Conservation (phyloP, 2,888 invertebrate species). For the Biston stratarius region DNA sequence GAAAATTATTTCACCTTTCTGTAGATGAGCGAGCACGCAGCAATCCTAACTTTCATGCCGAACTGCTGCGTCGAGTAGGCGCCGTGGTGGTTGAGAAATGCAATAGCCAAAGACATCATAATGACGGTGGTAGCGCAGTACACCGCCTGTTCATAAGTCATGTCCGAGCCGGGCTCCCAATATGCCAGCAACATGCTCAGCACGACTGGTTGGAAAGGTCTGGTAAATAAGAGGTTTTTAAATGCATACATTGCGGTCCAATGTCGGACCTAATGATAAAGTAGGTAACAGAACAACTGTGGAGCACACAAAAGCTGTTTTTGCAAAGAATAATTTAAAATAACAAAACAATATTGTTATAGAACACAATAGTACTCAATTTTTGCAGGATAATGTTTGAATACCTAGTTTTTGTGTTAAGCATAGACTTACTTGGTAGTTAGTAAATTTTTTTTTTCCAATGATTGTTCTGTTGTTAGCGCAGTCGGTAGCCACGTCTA, state of each 20-base stretch:
- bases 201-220: conserved; percentile 89
- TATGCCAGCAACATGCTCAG: conserved; percentile 89
- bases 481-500: too few relatives aligned
- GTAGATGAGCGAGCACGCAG: conserved; percentile 93
- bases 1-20: conserved; percentile 89
- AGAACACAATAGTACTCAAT: too few relatives aligned
- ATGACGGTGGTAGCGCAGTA: conserved; percentile 88
- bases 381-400: too few relatives aligned
- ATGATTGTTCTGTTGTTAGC: too few relatives aligned
- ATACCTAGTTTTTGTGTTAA: too few relatives aligned
- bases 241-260: conserved; percentile 33
- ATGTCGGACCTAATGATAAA: conserved; percentile 16
- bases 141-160: conserved; percentile 86
- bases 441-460: too few relatives aligned
- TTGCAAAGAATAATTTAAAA: neutral
- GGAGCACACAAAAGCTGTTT: neutral
- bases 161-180: conserved; percentile 85
- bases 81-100: conserved; percentile 88
- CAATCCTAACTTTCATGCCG: conserved; percentile 93
- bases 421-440: too few relatives aligned
- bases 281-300: neutral
- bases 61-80: conserved; percentile 90
- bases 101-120: conserved; percentile 83
- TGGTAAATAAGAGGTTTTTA: conserved; percentile 58
- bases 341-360: too few relatives aligned